Evolutionary conservation across 2,888 invertebrate genomes (phyloP), one percentile per base, ranked within the genome.

Genomic region (Trichacis sp.): DNA sequence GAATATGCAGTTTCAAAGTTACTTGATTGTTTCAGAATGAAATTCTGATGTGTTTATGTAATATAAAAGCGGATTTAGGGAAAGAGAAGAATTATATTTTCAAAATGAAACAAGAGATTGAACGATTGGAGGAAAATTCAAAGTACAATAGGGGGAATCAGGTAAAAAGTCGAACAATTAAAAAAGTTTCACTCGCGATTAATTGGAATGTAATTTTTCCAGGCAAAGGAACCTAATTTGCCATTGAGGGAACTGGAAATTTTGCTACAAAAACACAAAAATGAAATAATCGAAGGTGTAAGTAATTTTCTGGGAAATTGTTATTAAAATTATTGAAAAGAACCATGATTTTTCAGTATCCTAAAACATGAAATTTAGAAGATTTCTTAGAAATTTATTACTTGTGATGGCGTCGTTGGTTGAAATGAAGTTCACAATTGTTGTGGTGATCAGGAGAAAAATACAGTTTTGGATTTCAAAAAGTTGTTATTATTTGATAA

Each of bases 41-140:
- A 58, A 42, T 75, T 50, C 33, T 71, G 50, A 62, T 61, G 24
- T 74, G 70, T 45, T 64, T 79, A 18, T 69, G 54, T 14, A 76
- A 73, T 46, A 73, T 75, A 30, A 74, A 73, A 55, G 55, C 68
- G 20, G 70, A 74, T 20, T 71, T 74, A 71, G 76, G 76, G 60
- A 74, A 73, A 45, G 76, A 79, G 43, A 73, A 72, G 30, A 70
- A 75, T 45, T 69, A 61, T 36, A 68, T 82, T 49, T 48, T 29
- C 9, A 68, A 73, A 30, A 68, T 78, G 42, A 78, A 76, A 60
- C 40, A 15, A 15, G 40, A 40, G 15, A 12, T 40, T 6, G 47
- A 50, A 12, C 77, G 77, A 55, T 58, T 80, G 42, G 71, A 74
- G 11, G 75, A 71, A 58, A 60, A 76, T 56, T 33, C 78, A 47